Evolutionary conservation across 1,140 invertebrate species (phyloP).

Genomic region (Drosophila tsacasi): DNA sequence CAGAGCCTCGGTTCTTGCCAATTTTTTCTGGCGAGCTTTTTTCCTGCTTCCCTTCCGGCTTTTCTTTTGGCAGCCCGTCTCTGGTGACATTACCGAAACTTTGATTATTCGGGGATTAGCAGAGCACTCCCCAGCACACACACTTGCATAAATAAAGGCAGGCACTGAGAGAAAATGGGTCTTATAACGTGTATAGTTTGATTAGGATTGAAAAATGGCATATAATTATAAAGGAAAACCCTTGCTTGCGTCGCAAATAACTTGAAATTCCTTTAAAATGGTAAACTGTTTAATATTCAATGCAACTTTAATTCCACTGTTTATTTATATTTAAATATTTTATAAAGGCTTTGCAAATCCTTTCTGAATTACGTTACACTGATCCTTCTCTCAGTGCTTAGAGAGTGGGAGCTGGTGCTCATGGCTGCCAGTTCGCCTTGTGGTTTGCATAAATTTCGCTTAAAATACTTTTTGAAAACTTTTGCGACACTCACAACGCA

Average conservation of each 20-base stretch:
- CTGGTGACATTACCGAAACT: conserved; percentile 76
- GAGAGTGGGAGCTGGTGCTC: conserved; percentile 14
- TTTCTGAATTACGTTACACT: background rate
- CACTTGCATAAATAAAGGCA: conserved; percentile 38
- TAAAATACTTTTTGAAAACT: conserved; percentile 84
- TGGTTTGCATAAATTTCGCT: conserved; percentile 82
- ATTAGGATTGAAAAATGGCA: background rate
- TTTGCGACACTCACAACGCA: conserved; percentile 65
- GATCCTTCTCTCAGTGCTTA: background rate
- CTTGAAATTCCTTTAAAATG: background rate
- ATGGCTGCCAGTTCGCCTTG: conserved; percentile 70
- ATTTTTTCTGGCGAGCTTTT: conserved; percentile 59
- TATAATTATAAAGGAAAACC: background rate
- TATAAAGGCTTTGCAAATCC: background rate
- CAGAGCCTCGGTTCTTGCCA: conserved; percentile 18
- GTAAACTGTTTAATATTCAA: background rate
- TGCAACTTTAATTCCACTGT: background rate
- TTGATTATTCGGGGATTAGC: conserved; percentile 84
- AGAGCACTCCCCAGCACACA: conserved; percentile 49
- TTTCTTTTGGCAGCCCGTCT: conserved; percentile 48
- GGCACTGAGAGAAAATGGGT: background rate
- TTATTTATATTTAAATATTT: background rate
- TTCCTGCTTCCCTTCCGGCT: conserved; percentile 28
- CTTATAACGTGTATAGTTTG: background rate
- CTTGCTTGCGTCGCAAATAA: too few species aligned